Evolutionary conservation across 64 coral and sea anemone genomes (phyloP).

Genomic region (Pocillopora verrucosa): DNA sequence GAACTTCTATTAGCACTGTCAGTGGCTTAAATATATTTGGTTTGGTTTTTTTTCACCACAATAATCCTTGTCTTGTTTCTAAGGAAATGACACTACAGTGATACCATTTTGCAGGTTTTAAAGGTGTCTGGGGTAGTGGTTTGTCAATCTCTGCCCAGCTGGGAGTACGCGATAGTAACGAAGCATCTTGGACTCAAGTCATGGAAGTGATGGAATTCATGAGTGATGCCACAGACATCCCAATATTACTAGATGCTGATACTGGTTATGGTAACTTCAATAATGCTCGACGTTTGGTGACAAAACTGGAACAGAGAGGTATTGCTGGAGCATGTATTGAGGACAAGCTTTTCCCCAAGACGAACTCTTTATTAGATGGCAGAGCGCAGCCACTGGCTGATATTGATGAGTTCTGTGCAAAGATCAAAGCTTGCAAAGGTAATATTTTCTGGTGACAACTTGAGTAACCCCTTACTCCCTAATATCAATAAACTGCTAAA

Average conservation of each 20-base stretch:
- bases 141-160: constrained; percentile 96
- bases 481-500: not conserved
- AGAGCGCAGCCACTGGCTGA: constrained; percentile 94
- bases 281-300: constrained; percentile 90
- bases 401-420: constrained; percentile 93
- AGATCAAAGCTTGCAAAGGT: constrained; percentile 99
- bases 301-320: constrained; percentile 89
- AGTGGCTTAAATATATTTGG: too few relatives aligned
- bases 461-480: too few relatives aligned
- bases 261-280: constrained; percentile 99
- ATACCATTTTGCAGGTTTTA: constrained; percentile 74
- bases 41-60: too few relatives aligned
- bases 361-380: constrained; percentile 95
- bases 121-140: constrained; percentile 99
- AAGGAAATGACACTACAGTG: not conserved
- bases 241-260: constrained; percentile 95
- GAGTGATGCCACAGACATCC: constrained; percentile 97
- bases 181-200: constrained; percentile 99
- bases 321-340: constrained; percentile 95
- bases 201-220: constrained; percentile 97
- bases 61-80: not conserved
- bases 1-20: too few relatives aligned
- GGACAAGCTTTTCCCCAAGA: constrained; percentile 98
- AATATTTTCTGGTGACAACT: not conserved
- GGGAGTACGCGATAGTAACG: constrained; percentile 97